phyloP scores from a whole-genome alignment of 2,888 invertebrate genomes.

The Chloroclysta siterata region DNA sequence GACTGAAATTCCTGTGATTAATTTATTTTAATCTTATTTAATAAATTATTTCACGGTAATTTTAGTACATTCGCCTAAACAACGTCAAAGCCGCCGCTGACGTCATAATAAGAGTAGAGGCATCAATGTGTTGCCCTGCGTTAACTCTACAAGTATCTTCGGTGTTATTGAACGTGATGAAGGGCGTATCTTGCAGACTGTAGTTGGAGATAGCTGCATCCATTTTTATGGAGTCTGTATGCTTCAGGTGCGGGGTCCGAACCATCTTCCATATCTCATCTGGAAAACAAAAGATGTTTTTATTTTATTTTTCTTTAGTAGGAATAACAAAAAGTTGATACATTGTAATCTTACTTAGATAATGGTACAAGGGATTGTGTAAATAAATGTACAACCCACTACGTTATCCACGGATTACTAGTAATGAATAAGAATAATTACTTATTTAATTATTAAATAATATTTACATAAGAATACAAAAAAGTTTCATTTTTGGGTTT shows the following conservation, averaged over 20 bases:
- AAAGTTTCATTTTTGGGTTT: too few relatives aligned
- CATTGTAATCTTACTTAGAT: too few relatives aligned
- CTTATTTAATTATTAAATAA: too few relatives aligned
- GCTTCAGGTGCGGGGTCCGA: conserved; percentile 68
- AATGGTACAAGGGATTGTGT: too few relatives aligned
- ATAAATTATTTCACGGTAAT: neutral
- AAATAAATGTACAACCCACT: too few relatives aligned
- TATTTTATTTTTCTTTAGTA: too few relatives aligned
- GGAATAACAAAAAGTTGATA: too few relatives aligned
- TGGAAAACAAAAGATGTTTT: conserved; percentile 55
- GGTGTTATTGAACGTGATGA: conserved; percentile 69
- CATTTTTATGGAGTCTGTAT: conserved; percentile 64
- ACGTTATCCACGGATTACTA: too few relatives aligned
- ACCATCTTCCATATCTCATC: conserved; percentile 78
- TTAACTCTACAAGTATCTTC: conserved; percentile 70
- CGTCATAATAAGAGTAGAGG: conserved; percentile 60
- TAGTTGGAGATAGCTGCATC: conserved; percentile 67
- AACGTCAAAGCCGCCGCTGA: conserved; percentile 65
- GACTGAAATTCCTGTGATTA: too few relatives aligned
- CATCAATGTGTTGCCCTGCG: conserved; percentile 55
- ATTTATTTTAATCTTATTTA: neutral
- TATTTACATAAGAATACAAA: too few relatives aligned
- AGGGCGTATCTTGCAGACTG: conserved; percentile 59
- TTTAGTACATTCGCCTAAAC: conserved; percentile 61
- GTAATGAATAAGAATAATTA: too few relatives aligned